phyloP scores from a whole-genome alignment of 2,113 vertebrate species.

The Etheostoma spectabile region DNA sequence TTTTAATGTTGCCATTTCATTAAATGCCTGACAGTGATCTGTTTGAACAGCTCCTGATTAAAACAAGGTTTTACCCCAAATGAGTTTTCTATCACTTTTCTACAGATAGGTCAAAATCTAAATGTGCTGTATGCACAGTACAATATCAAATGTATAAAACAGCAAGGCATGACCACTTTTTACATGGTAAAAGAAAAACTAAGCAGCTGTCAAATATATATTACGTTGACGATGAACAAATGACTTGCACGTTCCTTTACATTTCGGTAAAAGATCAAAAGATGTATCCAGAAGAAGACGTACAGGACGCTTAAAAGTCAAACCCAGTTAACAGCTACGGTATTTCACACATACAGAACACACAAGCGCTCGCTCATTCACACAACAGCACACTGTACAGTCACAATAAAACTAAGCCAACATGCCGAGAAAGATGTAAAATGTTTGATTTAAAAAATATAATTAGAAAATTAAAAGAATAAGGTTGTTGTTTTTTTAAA shows the following conservation, averaged over 20 bases:
- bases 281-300: constrained; percentile 2
- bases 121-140: constrained; percentile 23
- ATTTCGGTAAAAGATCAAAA: constrained; percentile 43
- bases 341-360: neutral
- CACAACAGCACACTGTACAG: constrained; percentile 48
- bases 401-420: constrained; percentile 63
- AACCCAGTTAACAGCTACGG: constrained; percentile 13
- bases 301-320: constrained; percentile 28
- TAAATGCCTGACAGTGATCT: constrained; percentile 35
- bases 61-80: constrained; percentile 20
- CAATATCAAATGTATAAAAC: constrained; percentile 73
- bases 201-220: constrained; percentile 65
- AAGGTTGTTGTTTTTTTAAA: constrained; percentile 37
- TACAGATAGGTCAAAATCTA: constrained; percentile 32
- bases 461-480: constrained; percentile 72
- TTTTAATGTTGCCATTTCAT: constrained; percentile 53
- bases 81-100: constrained; percentile 24
- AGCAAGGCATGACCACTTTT: constrained; percentile 47
- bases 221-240: constrained; percentile 50
- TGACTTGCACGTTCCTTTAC: constrained; percentile 50
- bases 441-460: constrained; percentile 72
- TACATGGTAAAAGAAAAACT: constrained; percentile 57
- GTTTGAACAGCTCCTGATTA: constrained; percentile 32
- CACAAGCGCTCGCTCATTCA: neutral
- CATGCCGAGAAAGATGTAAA: constrained; percentile 60